These are phyloP conservation scores for Cyprinodon diabolis DNA, from an alignment of 2,797 vertebrate species.

Conservation along the genomic window DNA sequence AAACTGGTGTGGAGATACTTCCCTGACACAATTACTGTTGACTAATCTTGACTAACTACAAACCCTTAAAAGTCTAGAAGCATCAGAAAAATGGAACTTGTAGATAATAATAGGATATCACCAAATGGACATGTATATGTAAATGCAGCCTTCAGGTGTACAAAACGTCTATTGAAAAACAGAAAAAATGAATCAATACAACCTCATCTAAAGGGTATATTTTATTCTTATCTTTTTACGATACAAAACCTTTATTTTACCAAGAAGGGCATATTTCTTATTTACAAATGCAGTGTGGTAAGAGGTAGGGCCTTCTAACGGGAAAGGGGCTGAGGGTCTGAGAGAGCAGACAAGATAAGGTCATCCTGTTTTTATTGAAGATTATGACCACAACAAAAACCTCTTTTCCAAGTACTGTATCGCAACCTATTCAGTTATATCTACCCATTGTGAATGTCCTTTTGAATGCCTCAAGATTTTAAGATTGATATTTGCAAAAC, in stretches of 20 bases:
- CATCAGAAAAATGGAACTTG: too few species aligned
- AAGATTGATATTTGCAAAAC: conserved; percentile 20
- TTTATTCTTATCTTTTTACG: not conserved
- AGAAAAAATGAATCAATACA: not conserved
- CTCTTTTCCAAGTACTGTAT: conserved; percentile 14
- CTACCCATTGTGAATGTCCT: conserved; percentile 9
- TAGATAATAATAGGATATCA: too few species aligned
- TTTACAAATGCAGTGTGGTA: too few species aligned
- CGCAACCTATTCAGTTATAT: conserved; percentile 23
- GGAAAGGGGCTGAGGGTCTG: too few species aligned
- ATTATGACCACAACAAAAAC: conserved; percentile 6
- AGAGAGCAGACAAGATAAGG: not conserved
- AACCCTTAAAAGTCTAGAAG: too few species aligned
- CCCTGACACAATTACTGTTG: too few species aligned
- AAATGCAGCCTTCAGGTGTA: not conserved
- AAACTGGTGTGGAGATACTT: too few species aligned
- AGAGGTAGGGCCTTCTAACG: too few species aligned
- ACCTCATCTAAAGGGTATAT: not conserved
- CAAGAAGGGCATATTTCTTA: not conserved
- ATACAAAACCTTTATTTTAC: not conserved
- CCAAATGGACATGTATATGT: too few species aligned
- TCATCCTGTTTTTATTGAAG: conserved; percentile 1
- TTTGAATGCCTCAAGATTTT: conserved; percentile 24
- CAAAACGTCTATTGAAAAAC: not conserved
- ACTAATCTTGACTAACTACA: too few species aligned